Conservation (phyloP, 2,113 vertebrate genomes). For the Rhagologus leucostigma region DNA sequence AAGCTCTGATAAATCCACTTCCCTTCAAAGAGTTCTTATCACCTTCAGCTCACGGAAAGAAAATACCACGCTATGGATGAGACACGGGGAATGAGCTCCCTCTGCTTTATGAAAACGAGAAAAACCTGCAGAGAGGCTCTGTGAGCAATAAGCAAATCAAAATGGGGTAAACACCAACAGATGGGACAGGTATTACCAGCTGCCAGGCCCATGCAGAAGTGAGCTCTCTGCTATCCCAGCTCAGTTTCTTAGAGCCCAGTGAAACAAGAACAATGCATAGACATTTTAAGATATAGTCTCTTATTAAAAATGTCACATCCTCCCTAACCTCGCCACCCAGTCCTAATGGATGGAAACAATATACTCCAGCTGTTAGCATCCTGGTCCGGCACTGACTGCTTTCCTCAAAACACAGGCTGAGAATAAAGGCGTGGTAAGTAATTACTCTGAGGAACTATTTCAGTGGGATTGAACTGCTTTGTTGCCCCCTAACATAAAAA, state of each 20-base stretch:
- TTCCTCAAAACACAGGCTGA: neutral
- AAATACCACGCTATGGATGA: neutral
- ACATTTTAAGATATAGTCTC: neutral
- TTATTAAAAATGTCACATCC: neutral
- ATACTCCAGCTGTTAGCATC: neutral
- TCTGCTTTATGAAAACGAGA: neutral
- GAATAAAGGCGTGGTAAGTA: neutral
- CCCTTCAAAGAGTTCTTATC: neutral
- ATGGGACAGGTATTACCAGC: neutral
- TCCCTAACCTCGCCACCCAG: neutral
- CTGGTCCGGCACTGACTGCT: neutral
- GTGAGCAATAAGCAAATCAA: neutral
- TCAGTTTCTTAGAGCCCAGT: neutral
- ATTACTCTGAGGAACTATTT: neutral
- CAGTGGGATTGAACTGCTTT: neutral
- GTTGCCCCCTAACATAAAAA: neutral
- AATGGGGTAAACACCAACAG: neutral
- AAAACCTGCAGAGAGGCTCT: neutral
- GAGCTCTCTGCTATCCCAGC: neutral
- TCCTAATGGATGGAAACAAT: neutral
- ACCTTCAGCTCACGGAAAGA: neutral
- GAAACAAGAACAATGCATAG: neutral
- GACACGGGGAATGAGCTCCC: neutral
- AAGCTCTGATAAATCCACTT: neutral
- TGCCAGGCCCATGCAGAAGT: neutral